These are phyloP conservation scores for Venustaconcha ellipsiformis DNA, from an alignment of 1,140 invertebrate genomes.

Conservation along the genomic window DNA sequence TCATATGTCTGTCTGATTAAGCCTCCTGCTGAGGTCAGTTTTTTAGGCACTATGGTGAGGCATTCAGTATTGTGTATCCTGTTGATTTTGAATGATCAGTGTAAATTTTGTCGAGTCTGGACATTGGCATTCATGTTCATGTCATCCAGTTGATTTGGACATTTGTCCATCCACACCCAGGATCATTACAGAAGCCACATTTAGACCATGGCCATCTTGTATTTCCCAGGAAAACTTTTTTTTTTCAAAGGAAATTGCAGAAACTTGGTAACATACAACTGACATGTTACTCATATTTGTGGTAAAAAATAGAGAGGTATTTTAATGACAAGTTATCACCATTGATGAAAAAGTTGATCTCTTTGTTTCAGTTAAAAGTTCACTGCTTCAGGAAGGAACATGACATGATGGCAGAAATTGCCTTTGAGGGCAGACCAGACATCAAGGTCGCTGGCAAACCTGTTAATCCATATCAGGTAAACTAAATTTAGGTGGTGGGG, in stretches of 20 bases:
- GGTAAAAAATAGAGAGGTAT: neutral
- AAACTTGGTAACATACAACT: neutral
- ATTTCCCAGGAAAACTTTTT: neutral
- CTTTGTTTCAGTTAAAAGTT: slow-evolving; percentile 47
- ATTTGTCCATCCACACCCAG: too few relatives aligned
- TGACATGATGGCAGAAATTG: slow-evolving; percentile 54
- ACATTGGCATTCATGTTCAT: too few relatives aligned
- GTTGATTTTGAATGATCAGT: too few relatives aligned
- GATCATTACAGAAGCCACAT: neutral
- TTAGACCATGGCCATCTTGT: neutral
- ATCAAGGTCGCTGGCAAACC: slow-evolving; percentile 56
- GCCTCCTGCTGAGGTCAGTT: too few relatives aligned
- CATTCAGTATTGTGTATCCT: too few relatives aligned
- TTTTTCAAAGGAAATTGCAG: neutral
- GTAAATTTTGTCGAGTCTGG: too few relatives aligned
- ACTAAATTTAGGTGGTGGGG: neutral
- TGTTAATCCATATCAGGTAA: slow-evolving; percentile 60
- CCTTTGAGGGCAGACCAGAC: slow-evolving; percentile 56
- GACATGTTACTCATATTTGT: neutral
- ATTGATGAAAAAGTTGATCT: neutral
- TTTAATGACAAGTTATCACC: neutral
- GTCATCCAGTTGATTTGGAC: too few relatives aligned
- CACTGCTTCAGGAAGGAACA: slow-evolving; percentile 44
- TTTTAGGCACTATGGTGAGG: too few relatives aligned
- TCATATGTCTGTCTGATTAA: too few relatives aligned